Evolutionary conservation across 2,113 vertebrate species (phyloP).

Genomic region (Sterrhoptilus dennistouni): DNA sequence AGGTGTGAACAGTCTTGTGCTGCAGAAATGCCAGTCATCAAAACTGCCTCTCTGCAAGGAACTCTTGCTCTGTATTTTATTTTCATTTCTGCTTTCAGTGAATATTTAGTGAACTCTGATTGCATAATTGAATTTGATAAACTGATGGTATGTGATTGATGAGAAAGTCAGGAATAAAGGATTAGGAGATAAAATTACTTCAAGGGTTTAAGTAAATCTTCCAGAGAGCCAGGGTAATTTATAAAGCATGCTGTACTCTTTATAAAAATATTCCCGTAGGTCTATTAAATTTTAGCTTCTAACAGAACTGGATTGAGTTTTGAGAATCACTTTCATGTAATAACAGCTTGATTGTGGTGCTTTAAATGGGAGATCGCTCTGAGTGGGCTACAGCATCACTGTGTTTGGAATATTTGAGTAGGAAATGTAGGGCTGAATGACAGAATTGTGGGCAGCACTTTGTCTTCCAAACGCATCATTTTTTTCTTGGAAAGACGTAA

Average conservation of each 20-base stretch:
- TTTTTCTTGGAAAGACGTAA: not conserved
- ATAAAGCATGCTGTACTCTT: conserved; percentile 41
- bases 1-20: not conserved
- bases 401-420: not conserved
- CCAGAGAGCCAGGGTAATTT: conserved; percentile 34
- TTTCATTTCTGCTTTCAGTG: conserved; percentile 33
- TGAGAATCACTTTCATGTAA: conserved; percentile 35
- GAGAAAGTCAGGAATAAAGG: conserved; percentile 46
- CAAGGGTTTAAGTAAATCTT: conserved; percentile 55
- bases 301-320: conserved; percentile 28
- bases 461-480: conserved; percentile 2
- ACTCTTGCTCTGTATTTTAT: conserved; percentile 17
- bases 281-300: conserved; percentile 58
- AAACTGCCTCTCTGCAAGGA: not conserved
- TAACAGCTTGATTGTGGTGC: not conserved
- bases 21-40: not conserved
- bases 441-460: not conserved
- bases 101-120: conserved; percentile 52
- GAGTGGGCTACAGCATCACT: not conserved
- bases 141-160: conserved; percentile 33
- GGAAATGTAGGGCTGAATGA: not conserved
- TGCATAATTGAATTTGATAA: conserved; percentile 63
- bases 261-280: conserved; percentile 22
- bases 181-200: conserved; percentile 48
- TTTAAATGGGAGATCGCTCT: not conserved